Evolutionary conservation across 2,113 vertebrate species (phyloP).

Genomic region (Pholis gunnellus): DNA sequence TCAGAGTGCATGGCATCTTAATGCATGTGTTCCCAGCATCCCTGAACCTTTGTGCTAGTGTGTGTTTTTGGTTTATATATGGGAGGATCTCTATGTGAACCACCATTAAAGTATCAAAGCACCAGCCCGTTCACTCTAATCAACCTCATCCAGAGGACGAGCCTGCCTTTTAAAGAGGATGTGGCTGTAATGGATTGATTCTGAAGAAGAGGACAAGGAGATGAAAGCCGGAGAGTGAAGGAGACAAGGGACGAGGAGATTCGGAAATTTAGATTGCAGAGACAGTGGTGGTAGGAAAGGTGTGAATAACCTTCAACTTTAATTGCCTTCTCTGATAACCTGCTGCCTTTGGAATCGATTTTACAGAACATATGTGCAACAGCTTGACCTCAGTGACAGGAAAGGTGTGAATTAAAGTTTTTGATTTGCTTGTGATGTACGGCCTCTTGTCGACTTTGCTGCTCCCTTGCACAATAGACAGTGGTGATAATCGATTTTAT

Average conservation of each 20-base stretch:
- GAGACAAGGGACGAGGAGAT: not conserved
- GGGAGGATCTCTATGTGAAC: not conserved
- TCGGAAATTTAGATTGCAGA: not conserved
- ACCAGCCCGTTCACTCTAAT: not conserved
- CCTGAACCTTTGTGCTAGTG: not conserved
- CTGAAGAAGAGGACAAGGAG: constrained; percentile 9
- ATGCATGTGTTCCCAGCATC: not conserved
- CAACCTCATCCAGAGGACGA: not conserved
- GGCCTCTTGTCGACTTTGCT: not conserved
- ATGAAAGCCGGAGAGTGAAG: not conserved
- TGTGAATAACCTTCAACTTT: not conserved
- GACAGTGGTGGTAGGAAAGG: not conserved
- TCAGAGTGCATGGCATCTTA: not conserved
- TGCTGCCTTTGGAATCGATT: not conserved
- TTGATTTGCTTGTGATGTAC: not conserved
- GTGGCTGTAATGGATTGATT: constrained; percentile 52
- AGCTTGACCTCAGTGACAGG: constrained; percentile 2
- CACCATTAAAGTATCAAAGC: constrained; percentile 37
- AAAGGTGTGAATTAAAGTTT: not conserved
- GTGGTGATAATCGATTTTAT: constrained; percentile 20
- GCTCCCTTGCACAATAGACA: not conserved
- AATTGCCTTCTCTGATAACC: not conserved
- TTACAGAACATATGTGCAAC: not conserved
- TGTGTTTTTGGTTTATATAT: not conserved
- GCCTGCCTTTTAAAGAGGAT: constrained; percentile 28